Evolutionary conservation across 2,888 invertebrate species (phyloP), one percentile per base, ranked within the genome.

Genomic region (Sceliomorpha sp.): DNA sequence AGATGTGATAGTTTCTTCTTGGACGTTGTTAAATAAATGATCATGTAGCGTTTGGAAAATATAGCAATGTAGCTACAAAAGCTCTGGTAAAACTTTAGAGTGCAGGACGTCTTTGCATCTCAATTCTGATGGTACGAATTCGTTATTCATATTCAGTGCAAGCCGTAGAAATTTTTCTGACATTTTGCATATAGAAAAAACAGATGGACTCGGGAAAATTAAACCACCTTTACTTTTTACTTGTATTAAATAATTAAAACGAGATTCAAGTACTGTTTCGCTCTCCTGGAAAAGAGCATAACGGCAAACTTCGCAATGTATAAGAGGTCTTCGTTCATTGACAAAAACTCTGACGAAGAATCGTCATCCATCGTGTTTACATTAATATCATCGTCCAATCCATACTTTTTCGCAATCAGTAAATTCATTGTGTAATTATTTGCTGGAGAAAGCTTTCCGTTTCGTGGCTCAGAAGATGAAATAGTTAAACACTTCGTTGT

Each of bases 401-500:
- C 17, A 29, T 47, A 31, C 17, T 17, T 31, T 20, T 47, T 9
- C 31, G 9, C 12, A 34, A 34, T 34, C 6, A 1, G 6, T 10
- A 34, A 3, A n/a, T 34, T 34, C 34, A 34, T 34, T n/a, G 9
- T 5, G 9, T 10, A 10, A 13, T 34, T 12, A 12, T 34, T 10
- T 10, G 13, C 12, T 47, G 4, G 26, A 64, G 29, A 50, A 62
- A 29, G 4, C 5, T 31, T n/a, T n/a, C n/a, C n/a, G n/a, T n/a
- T n/a, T n/a, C n/a, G n/a, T n/a, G n/a, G n/a, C n/a, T n/a, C n/a
- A n/a, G 9, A 15, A 15, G 58, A 58, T n/a, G 64, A 34, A n/a
- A 40, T 34, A 13, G 14, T 17, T n/a, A 66, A 32, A 26, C 58
- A 32, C 12, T 20, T 59, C 2, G 48, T 67, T 6, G 10, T 27